Conservation (phyloP, 2,888 invertebrate genomes). For the Lymantria monacha region DNA sequence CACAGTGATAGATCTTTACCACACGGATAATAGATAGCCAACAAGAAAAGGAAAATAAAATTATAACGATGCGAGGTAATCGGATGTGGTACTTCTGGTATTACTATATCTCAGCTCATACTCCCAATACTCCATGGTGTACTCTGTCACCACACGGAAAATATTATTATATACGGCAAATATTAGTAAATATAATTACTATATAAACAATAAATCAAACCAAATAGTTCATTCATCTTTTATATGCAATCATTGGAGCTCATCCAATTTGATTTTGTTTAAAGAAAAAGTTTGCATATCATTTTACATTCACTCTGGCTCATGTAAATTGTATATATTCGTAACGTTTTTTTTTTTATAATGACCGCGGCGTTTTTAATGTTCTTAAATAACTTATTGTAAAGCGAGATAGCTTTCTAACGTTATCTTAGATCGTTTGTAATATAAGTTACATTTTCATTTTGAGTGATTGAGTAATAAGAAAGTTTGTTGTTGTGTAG, state of each 20-base stretch:
- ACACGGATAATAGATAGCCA: too few relatives aligned
- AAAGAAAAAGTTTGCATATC: slow-evolving; percentile 9
- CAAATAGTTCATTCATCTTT: slow-evolving; percentile 5
- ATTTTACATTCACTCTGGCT: slow-evolving; percentile 30
- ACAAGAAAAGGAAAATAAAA: too few relatives aligned
- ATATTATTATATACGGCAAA: too few relatives aligned
- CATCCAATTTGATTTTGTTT: slow-evolving; percentile 15
- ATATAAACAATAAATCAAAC: too few relatives aligned
- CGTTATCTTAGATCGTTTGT: neutral
- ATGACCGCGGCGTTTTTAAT: slow-evolving; percentile 10
- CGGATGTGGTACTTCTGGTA: too few relatives aligned
- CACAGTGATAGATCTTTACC: too few relatives aligned
- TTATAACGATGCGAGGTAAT: too few relatives aligned
- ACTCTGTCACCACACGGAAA: too few relatives aligned
- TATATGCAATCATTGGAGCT: slow-evolving; percentile 23
- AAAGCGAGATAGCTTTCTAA: slow-evolving; percentile 21
- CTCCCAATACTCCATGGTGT: too few relatives aligned
- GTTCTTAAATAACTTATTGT: slow-evolving; percentile 2
- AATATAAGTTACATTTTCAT: neutral
- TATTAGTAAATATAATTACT: too few relatives aligned
- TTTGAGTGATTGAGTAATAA: neutral
- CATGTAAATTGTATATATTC: slow-evolving; percentile 18
- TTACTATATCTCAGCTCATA: too few relatives aligned
- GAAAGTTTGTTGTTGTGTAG: neutral
- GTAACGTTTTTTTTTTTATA: slow-evolving; percentile 29